A percentile compares a stretch with the other conserved stretches of the same genome.
These are phyloP conservation scores for Coelopa pilipes DNA, from an alignment of 2,888 invertebrate genomes.

Conservation along the genomic window DNA sequence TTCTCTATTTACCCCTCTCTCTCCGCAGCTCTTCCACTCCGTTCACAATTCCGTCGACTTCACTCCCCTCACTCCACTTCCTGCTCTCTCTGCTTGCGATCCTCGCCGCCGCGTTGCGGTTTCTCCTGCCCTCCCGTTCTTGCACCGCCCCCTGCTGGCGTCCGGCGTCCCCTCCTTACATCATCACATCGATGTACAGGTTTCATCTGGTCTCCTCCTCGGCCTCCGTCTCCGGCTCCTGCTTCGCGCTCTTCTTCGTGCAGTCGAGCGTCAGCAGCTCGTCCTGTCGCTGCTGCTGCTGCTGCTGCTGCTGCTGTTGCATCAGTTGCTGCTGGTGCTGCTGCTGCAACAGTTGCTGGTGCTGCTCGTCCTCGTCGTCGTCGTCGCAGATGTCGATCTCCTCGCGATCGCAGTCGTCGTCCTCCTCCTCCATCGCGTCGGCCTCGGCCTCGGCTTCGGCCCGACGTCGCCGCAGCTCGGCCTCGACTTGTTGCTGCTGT, in stretches of 20 bases:
- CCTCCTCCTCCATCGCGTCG: slow-evolving; percentile 49
- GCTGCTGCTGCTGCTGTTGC: not conserved
- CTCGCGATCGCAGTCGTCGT: slow-evolving; percentile 52
- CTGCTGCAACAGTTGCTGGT: not conserved
- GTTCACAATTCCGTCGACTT: not conserved
- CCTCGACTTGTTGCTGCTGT: slow-evolving; percentile 45
- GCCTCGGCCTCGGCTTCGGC: slow-evolving; percentile 43
- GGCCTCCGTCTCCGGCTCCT: slow-evolving; percentile 37
- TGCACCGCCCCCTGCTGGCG: not conserved
- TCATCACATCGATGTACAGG: slow-evolving; percentile 61
- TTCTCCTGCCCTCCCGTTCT: not conserved
- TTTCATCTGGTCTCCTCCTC: slow-evolving; percentile 58
- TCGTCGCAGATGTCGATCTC: slow-evolving; percentile 62
- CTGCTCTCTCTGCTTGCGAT: too few relatives aligned
- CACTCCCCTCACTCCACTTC: not conserved
- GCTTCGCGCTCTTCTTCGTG: slow-evolving; percentile 45
- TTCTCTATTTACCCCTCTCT: not conserved
- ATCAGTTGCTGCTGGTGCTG: slow-evolving; percentile 7
- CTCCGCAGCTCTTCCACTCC: not conserved
- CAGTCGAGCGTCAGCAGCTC: slow-evolving; percentile 42
- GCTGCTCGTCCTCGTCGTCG: slow-evolving; percentile 54
- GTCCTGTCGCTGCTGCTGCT: slow-evolving; percentile 6
- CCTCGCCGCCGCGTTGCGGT: too few relatives aligned
- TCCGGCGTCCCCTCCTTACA: slow-evolving; percentile 49
- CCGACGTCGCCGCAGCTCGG: slow-evolving; percentile 43